Conservation (phyloP, 2,113 vertebrate genomes). For the Engystomops pustulosus region DNA sequence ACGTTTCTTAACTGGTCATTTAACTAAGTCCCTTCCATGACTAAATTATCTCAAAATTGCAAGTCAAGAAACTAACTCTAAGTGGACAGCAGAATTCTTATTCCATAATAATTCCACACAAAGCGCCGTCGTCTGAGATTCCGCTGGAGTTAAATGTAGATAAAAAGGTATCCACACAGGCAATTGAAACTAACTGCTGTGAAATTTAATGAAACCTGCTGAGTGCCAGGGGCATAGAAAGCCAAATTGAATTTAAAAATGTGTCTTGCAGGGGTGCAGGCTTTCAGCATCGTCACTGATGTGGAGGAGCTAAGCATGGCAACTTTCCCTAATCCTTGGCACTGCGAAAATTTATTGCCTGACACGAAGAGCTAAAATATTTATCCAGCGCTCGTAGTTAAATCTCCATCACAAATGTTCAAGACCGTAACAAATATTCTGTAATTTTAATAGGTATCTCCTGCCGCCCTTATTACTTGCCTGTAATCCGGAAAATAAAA, state of each 20-base stretch:
- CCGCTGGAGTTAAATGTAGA: conserved; percentile 68
- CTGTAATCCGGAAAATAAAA: conserved; percentile 21
- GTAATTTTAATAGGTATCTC: conserved; percentile 22
- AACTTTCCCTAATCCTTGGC: conserved; percentile 65
- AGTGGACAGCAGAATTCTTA: conserved; percentile 59
- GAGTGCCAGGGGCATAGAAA: conserved; percentile 70
- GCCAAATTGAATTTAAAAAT: conserved; percentile 73
- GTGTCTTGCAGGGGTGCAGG: conserved; percentile 68
- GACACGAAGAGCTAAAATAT: conserved; percentile 67
- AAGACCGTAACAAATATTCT: conserved; percentile 31
- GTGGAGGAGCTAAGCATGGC: conserved; percentile 69
- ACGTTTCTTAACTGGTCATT: conserved; percentile 2
- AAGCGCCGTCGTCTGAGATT: conserved; percentile 67
- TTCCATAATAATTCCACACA: conserved; percentile 56
- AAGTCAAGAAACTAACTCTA: conserved; percentile 47
- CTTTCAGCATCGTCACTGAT: conserved; percentile 70
- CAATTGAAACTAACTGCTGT: conserved; percentile 72
- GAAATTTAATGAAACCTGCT: conserved; percentile 75
- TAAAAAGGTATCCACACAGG: conserved; percentile 68
- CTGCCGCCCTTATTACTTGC: conserved; percentile 7
- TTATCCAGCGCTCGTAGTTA: conserved; percentile 56
- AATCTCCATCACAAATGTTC: conserved; percentile 42
- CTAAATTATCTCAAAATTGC: conserved; percentile 38
- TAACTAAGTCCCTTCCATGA: conserved; percentile 11
- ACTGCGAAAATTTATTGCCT: conserved; percentile 69